Evolutionary conservation across 2,113 vertebrate genomes (phyloP).

Genomic region (Xenopus tropicalis): DNA sequence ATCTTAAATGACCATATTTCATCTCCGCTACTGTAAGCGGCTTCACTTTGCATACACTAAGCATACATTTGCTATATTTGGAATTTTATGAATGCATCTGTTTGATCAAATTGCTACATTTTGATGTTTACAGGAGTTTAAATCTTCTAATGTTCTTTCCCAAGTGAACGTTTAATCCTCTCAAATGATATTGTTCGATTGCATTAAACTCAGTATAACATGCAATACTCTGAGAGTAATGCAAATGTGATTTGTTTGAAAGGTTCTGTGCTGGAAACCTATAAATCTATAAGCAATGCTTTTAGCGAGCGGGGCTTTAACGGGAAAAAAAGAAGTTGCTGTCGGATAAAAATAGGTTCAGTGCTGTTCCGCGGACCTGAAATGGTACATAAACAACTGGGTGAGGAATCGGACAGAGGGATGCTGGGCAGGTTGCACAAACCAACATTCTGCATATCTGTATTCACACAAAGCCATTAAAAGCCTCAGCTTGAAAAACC

Average conservation of each 20-base stretch:
- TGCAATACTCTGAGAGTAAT: not conserved
- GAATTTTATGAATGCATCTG: not conserved
- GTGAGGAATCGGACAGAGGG: too few relatives aligned
- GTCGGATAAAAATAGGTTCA: too few relatives aligned
- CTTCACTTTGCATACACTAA: not conserved
- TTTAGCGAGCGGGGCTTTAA: not conserved
- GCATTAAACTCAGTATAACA: not conserved
- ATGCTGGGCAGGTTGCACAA: too few relatives aligned
- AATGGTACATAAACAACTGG: too few relatives aligned
- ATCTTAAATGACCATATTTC: not conserved
- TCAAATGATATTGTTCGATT: not conserved
- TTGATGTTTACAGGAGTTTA: conserved; percentile 1
- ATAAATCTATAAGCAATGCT: not conserved
- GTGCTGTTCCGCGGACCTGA: too few relatives aligned
- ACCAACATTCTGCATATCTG: too few relatives aligned
- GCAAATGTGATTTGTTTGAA: not conserved
- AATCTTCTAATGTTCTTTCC: not conserved
- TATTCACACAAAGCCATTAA: too few relatives aligned
- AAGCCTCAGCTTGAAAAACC: too few relatives aligned
- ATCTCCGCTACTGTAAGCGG: not conserved
- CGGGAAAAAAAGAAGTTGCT: too few relatives aligned
- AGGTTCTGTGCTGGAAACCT: not conserved
- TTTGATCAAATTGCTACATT: not conserved
- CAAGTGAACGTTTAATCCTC: conserved; percentile 3
- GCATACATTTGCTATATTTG: conserved; percentile 3